Conservation (phyloP, 2,797 vertebrate genomes). For the Typhlichthys subterraneus region DNA sequence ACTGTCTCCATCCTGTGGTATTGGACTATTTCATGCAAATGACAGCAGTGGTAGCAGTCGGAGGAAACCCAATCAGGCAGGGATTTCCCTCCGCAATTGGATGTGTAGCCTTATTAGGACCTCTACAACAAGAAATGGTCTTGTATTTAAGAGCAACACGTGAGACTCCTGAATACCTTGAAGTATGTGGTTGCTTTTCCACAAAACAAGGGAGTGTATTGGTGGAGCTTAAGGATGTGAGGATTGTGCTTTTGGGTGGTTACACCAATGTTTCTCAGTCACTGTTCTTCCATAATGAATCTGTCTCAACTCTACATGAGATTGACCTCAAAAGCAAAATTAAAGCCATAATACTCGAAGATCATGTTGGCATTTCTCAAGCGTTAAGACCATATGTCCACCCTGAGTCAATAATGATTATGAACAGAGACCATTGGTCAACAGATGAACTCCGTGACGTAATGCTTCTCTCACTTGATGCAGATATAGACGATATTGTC, state of each 20-base stretch:
- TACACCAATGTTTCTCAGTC: constrained; percentile 57
- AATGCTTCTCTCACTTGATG: constrained; percentile 50
- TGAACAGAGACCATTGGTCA: constrained; percentile 39
- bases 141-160: constrained; percentile 80
- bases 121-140: constrained; percentile 81
- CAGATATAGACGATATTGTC: constrained; percentile 71
- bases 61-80: constrained; percentile 44
- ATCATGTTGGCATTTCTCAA: constrained; percentile 77
- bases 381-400: constrained; percentile 74
- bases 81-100: constrained; percentile 83
- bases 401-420: constrained; percentile 48
- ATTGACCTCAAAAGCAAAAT: constrained; percentile 41
- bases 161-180: constrained; percentile 72
- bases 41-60: constrained; percentile 70
- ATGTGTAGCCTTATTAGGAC: constrained; percentile 75
- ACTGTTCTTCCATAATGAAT: constrained; percentile 81
- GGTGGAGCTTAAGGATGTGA: constrained; percentile 79
- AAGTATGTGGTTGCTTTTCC: constrained; percentile 86
- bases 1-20: constrained; percentile 84
- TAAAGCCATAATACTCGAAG: constrained; percentile 83
- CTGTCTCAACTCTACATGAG: constrained; percentile 39
- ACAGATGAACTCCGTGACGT: constrained; percentile 38
- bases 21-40: constrained; percentile 88
- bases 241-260: constrained; percentile 75
- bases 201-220: constrained; percentile 77